Base-by-base conservation (phyloP, 1,140 invertebrate species). In the Lepidurus couesii region DNA sequence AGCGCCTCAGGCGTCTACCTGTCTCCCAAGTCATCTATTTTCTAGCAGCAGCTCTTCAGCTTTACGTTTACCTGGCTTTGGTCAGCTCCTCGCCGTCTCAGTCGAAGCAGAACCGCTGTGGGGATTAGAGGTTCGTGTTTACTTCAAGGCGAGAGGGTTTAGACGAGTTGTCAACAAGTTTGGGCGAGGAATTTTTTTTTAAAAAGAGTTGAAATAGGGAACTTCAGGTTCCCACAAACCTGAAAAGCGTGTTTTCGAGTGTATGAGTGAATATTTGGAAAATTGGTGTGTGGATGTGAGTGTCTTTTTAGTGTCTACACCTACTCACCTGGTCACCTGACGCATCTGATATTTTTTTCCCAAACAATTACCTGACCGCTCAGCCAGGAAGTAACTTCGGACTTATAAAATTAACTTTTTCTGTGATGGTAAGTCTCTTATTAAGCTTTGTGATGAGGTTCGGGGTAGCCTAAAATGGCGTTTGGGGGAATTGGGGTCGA, bases 21-120 rank as follows among this genome's bases (percentile, higher is more conserved):
- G 53, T 65, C 53, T 65, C 53, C 21, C 53, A 65, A 65, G 53
- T 65, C 53, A 65, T 65, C 21, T 65, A 65, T 65, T 65, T 65
- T 21, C 53, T 21, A 65, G 53, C 53, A 65, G 53, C 53, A 65
- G 53, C 53, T 65, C n/a, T 65, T 65, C 53, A 65, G 53, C 16
- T 65, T 65, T 65, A 21, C 53, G 21, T 65, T 65, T 65, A 65
- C 53, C 53, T 65, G 53, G 53, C 53, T 13, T 16, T 65, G 53
- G 53, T 65, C n/a, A 65, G 53, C 21, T 21, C 53, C 53, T 65
- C 53, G 53, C 53, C 53, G 13, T 65, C 53, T 65, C 53, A 65
- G 53, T 65, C 53, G 21, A 65, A 16, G 53, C 53, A 65, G n/a
- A 16, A 65, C 53, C 53, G 53, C 53, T 65, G 53, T 21, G 53